Conservation (phyloP, 1,140 invertebrate genomes). For the Procambarus clarkii region DNA sequence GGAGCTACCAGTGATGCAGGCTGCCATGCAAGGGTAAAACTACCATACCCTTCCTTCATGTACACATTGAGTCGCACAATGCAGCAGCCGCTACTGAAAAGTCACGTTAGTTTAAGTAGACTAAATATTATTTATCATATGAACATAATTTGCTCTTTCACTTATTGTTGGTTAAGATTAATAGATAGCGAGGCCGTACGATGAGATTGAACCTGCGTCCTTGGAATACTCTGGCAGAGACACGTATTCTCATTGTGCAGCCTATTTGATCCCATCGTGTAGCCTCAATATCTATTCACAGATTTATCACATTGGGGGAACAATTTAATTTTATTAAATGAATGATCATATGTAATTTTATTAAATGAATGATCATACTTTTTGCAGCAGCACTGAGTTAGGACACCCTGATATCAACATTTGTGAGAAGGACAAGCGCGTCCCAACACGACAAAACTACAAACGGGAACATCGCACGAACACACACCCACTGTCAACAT, state of each 20-base stretch:
- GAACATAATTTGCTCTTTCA: neutral
- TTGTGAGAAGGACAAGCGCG: neutral
- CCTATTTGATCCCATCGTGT: no score
- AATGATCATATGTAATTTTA: neutral
- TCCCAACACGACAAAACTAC: slow-evolving; percentile 3
- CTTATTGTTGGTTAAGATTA: no score
- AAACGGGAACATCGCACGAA: neutral
- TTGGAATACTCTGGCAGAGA: no score
- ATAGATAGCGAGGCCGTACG: no score
- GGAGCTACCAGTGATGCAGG: slow-evolving; percentile 8
- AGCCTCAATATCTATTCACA: no score
- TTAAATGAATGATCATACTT: neutral
- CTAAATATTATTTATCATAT: neutral
- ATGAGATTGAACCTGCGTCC: no score
- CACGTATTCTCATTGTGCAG: no score
- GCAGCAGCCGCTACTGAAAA: neutral
- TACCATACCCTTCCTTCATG: slow-evolving; percentile 2
- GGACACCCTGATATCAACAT: neutral
- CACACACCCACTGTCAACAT: neutral
- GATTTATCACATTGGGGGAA: no score
- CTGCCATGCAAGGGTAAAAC: neutral
- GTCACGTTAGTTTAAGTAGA: no score
- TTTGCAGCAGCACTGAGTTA: neutral
- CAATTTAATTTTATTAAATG: neutral
- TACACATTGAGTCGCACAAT: neutral